Base-by-base conservation (phyloP, 1,140 invertebrate species). In the Hylyphantes graminicola region DNA sequence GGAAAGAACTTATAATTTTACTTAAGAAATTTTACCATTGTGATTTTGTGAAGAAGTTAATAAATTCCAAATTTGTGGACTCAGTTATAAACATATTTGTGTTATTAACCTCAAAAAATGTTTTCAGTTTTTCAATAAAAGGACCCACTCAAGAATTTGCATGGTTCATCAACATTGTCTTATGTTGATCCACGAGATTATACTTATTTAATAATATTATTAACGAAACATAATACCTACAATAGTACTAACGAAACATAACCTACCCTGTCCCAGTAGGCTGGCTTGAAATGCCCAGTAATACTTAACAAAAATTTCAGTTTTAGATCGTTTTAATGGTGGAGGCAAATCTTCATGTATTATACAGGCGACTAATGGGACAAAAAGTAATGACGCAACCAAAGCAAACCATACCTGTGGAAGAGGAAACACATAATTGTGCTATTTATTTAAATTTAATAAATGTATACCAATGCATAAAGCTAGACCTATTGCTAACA, bases 231-330 rank as follows among this genome's bases (percentile, higher is more conserved):
- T 61, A 15, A n/a, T 51, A 53, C 50, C 7, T n/a, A n/a, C n/a
- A 61, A 61, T 15, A 61, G 2, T 61, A 17, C 3, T 12, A 61
- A 2, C 17, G 3, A 61, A 61, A 61, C 57, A 15, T 61, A 15
- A n/a, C 50, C 7, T 59, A 74, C 72, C 72, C 57, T 74, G 55
- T 57, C 72, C 72, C 13, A 74, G 48, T n/a, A 74, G 35, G 9
- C 19, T 13, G 7, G 12, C 35, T 15, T 57, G 19, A 59, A 59
- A 74, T 48, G 19, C 54, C 72, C 72, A 74, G 11, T 57, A 15
- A 35, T 74, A 74, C 35, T 21, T 74, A 17, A 59, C 19, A n/a
- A 74, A 19, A 13, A 50, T 50, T n/a, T 59, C 17, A 0, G n/a
- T 13, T n/a, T 48, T 74, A 15, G 11, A 15, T 17, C 35, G 19